These are phyloP conservation scores for Hemichromis elongatus DNA, from an alignment of 2,113 vertebrate species.

Conservation along the genomic window DNA sequence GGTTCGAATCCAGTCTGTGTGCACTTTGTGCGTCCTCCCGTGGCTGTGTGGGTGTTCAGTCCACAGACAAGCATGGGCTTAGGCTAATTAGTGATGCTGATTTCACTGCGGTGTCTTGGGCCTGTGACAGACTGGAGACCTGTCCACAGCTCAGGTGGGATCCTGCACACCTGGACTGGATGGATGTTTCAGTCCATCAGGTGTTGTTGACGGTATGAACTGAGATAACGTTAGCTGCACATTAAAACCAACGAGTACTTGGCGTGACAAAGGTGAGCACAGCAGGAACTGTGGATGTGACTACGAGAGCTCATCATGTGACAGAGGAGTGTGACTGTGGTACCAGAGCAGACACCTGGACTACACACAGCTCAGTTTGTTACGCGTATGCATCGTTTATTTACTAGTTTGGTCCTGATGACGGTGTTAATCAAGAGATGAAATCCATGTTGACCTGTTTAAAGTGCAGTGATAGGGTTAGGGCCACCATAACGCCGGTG, in stretches of 20 bases:
- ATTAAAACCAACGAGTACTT: neutral
- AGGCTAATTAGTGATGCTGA: neutral
- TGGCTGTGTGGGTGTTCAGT: neutral
- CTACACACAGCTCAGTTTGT: neutral
- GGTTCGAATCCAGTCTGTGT: neutral
- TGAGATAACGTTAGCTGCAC: neutral
- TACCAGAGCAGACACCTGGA: neutral
- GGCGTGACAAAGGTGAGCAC: neutral
- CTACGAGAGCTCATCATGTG: neutral
- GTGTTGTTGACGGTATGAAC: neutral
- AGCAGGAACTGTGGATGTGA: neutral
- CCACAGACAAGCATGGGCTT: neutral
- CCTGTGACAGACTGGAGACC: neutral
- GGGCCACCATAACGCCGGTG: accelerated
- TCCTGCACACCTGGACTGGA: neutral
- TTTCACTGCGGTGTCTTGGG: neutral
- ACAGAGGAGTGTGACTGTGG: neutral
- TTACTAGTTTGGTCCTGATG: neutral
- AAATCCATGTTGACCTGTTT: neutral
- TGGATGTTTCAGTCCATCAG: neutral
- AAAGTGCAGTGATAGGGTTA: neutral
- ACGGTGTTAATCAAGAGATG: neutral
- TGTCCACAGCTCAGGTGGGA: neutral
- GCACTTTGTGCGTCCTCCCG: neutral
- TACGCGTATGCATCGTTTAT: neutral